Conservation (phyloP, 2,888 invertebrate genomes). For the Chelonus formosanus region DNA sequence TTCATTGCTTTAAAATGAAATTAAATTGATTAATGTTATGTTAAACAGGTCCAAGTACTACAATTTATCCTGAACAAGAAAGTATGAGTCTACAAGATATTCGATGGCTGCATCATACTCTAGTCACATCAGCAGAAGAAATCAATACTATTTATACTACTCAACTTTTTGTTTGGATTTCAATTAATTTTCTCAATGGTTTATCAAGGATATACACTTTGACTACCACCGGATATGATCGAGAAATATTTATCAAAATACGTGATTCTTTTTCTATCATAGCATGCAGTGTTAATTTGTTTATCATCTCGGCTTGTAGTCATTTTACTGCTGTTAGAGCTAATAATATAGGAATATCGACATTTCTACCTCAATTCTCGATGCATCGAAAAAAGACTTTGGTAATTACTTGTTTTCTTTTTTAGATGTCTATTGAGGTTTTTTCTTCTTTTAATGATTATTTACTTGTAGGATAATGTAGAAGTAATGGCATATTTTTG, state of each 20-base stretch:
- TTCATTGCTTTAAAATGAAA: neutral
- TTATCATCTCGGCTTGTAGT: slow-evolving; percentile 44
- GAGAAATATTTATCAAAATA: slow-evolving; percentile 26
- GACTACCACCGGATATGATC: slow-evolving; percentile 29
- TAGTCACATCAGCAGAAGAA: slow-evolving; percentile 46
- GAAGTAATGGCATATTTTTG: slow-evolving; percentile 50
- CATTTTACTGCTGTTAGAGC: slow-evolving; percentile 47
- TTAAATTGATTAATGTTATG: neutral
- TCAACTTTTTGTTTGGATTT: slow-evolving; percentile 48
- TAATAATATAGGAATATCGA: slow-evolving; percentile 28
- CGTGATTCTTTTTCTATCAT: slow-evolving; percentile 44
- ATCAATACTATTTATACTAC: slow-evolving; percentile 48
- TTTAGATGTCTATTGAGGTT: neutral
- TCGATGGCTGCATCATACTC: slow-evolving; percentile 48
- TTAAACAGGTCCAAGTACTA: neutral
- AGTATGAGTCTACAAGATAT: slow-evolving; percentile 42
- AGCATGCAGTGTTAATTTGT: slow-evolving; percentile 40
- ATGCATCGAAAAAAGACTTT: slow-evolving; percentile 29
- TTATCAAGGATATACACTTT: slow-evolving; percentile 48
- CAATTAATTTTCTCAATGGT: slow-evolving; percentile 44
- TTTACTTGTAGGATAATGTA: slow-evolving; percentile 43
- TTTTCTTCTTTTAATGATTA: neutral
- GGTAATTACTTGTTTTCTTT: slow-evolving; percentile 3
- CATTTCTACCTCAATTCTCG: slow-evolving; percentile 33
- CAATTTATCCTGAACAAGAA: neutral